phyloP scores from a whole-genome alignment of 1,140 invertebrate species.

The Pseudomyrmex flavicornis region DNA sequence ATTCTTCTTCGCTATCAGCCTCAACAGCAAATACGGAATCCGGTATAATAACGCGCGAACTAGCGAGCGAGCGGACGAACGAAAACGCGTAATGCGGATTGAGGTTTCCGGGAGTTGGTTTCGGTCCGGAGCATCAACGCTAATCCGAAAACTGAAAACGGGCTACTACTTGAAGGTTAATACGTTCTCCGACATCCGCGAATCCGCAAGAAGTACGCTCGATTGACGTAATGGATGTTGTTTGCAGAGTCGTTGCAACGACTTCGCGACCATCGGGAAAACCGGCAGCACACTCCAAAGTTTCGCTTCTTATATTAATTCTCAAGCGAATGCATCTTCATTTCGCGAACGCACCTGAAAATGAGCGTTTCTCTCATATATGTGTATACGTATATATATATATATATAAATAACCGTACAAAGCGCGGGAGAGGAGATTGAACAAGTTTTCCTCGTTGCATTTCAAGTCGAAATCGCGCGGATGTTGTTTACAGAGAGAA shows the following conservation, averaged over 20 bases:
- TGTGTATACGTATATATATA: background rate
- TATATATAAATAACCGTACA: background rate
- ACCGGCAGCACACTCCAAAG: background rate
- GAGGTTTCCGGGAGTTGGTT: slow-evolving; percentile 48
- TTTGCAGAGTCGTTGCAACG: slow-evolving; percentile 22
- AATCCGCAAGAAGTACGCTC: background rate
- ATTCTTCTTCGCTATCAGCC: slow-evolving; percentile 41
- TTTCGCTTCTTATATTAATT: slow-evolving; percentile 23
- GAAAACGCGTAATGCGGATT: slow-evolving; percentile 49
- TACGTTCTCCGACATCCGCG: background rate
- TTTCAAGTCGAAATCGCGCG: background rate
- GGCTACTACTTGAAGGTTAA: slow-evolving; percentile 15
- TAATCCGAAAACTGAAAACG: slow-evolving; percentile 54
- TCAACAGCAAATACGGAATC: slow-evolving; percentile 30
- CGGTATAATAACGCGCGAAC: slow-evolving; percentile 11
- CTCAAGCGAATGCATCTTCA: slow-evolving; percentile 21
- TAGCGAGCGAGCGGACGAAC: background rate
- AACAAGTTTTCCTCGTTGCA: background rate
- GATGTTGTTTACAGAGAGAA: background rate
- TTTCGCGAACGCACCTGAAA: background rate
- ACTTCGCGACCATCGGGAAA: slow-evolving; percentile 18
- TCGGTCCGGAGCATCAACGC: background rate
- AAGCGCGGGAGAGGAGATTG: background rate
- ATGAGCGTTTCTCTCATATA: background rate
- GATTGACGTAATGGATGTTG: slow-evolving; percentile 46